phyloP scores from a whole-genome alignment of 64 coral and sea anemone genomes.

The Dendrophyllia cribrosa region DNA sequence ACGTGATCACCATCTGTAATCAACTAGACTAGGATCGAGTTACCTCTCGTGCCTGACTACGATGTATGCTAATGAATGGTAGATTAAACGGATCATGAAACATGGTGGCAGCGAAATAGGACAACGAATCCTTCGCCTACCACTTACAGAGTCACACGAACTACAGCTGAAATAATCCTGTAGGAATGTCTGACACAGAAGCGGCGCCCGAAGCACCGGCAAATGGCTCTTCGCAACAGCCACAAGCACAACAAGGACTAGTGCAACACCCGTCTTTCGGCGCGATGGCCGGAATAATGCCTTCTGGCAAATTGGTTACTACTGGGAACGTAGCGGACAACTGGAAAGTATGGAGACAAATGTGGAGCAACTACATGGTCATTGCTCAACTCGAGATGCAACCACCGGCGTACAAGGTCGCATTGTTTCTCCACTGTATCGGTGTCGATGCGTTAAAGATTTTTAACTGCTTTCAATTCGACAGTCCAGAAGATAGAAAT shows the following conservation, averaged over 20 bases:
- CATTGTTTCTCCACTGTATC: slow-evolving; percentile 51
- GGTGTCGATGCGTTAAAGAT: slow-evolving; percentile 8
- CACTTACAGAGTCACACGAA: not conserved
- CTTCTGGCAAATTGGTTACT: slow-evolving; percentile 23
- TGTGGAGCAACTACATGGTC: slow-evolving; percentile 44
- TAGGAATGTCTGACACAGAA: not conserved
- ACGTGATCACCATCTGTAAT: not conserved
- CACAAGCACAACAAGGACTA: not conserved
- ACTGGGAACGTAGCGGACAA: slow-evolving; percentile 32
- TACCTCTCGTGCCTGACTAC: not conserved
- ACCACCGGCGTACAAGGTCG: slow-evolving; percentile 34
- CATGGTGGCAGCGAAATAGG: slow-evolving; percentile 54
- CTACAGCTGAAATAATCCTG: not conserved
- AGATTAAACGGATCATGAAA: not conserved
- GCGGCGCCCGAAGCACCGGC: not conserved
- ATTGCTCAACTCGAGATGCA: slow-evolving; percentile 42
- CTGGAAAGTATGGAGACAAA: slow-evolving; percentile 66
- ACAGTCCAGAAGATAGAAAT: slow-evolving; percentile 44
- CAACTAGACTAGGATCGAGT: not conserved
- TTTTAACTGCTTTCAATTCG: slow-evolving; percentile 30
- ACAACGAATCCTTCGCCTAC: slow-evolving; percentile 1
- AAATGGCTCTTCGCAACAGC: not conserved
- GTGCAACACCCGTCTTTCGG: not conserved
- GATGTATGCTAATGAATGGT: not conserved
- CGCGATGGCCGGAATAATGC: slow-evolving; percentile 28